These are phyloP conservation scores for Helicoverpa zea DNA, from an alignment of 1,140 invertebrate species.

Conservation along the genomic window DNA sequence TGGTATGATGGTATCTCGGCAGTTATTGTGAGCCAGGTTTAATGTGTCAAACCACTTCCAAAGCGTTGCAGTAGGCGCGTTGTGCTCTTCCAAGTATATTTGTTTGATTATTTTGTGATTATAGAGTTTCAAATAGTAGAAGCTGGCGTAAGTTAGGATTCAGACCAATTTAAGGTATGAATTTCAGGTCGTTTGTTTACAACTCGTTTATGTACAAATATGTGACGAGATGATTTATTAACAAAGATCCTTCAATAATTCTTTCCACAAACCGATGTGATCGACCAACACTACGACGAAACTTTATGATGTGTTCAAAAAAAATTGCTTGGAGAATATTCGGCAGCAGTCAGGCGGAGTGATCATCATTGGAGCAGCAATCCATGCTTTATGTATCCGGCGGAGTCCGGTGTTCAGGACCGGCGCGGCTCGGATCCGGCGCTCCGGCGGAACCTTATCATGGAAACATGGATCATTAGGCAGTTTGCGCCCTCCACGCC, in stretches of 20 bases:
- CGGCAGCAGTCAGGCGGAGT: too few species aligned
- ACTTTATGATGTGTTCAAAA: too few species aligned
- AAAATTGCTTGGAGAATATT: too few species aligned
- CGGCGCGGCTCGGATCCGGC: background rate
- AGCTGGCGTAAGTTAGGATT: background rate
- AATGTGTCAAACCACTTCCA: background rate
- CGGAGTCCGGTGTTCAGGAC: background rate
- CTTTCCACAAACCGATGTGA: too few species aligned
- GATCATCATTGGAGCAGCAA: too few species aligned
- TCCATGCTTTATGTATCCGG: background rate
- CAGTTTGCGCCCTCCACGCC: background rate
- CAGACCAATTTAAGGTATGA: too few species aligned
- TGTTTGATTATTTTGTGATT: background rate
- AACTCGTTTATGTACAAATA: too few species aligned
- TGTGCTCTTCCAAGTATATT: background rate
- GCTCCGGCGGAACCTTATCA: background rate
- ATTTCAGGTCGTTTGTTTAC: too few species aligned
- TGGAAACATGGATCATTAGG: constrained; percentile 6
- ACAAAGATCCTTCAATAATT: too few species aligned
- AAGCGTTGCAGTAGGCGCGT: background rate
- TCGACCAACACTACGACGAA: too few species aligned
- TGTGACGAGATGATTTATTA: too few species aligned
- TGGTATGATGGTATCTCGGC: background rate
- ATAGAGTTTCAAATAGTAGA: background rate
- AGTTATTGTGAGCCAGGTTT: background rate